Evolutionary conservation across 2,797 vertebrate species (phyloP).

Genomic region (Leptodactylus fallax): DNA sequence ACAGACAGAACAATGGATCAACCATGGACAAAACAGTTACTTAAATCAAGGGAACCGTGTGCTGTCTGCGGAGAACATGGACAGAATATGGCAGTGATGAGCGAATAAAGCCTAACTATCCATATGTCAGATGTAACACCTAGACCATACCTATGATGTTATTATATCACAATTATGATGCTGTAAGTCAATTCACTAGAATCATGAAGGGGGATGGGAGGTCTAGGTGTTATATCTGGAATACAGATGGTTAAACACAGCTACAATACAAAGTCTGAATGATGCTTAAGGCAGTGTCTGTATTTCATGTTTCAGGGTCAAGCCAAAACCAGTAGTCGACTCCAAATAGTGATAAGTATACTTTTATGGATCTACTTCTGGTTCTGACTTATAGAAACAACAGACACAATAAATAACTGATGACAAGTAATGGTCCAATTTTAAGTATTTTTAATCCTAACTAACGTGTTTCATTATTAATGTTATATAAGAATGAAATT

Average conservation of each 20-base stretch:
- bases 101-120: too few relatives aligned
- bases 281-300: neutral
- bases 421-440: neutral
- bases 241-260: neutral
- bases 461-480: neutral
- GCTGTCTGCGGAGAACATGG: too few relatives aligned
- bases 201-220: too few relatives aligned
- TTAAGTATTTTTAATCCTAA: neutral
- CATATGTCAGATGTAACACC: too few relatives aligned
- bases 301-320: neutral
- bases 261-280: neutral
- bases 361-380: neutral
- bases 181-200: too few relatives aligned
- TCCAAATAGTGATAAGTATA: neutral
- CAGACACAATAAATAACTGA: neutral
- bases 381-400: neutral
- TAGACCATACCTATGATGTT: too few relatives aligned
- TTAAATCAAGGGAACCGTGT: too few relatives aligned
- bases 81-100: too few relatives aligned
- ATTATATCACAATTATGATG: too few relatives aligned
- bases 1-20: too few relatives aligned
- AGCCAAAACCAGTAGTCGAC: neutral
- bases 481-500: neutral
- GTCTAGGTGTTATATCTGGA: neutral
- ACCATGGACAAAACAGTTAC: too few relatives aligned